Percentiles rank a stretch among this genome's conserved stretches.
phyloP scores from a whole-genome alignment of 2,797 vertebrate species.

The Clamator glandarius region DNA sequence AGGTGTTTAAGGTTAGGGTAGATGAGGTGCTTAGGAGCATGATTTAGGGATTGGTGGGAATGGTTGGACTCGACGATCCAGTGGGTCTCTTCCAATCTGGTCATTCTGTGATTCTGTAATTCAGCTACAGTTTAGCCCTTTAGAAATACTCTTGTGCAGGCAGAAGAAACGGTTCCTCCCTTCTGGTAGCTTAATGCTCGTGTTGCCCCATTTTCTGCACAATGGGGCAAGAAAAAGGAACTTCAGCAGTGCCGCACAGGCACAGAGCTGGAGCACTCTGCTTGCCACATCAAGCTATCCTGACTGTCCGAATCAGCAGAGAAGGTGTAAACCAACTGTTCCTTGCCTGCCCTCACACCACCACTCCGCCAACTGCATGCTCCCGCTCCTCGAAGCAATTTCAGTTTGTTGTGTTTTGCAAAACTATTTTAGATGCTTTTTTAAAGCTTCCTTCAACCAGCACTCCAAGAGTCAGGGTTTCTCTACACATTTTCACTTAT shows the following conservation, averaged over 20 bases:
- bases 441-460: background rate
- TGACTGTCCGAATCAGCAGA: background rate
- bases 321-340: background rate
- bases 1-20: too few relatives aligned
- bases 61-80: too few relatives aligned
- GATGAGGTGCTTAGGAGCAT: too few relatives aligned
- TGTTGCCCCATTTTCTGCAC: accelerated
- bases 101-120: too few relatives aligned
- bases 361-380: accelerated
- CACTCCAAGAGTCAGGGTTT: accelerated
- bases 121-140: background rate
- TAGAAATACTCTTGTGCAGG: background rate
- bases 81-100: too few relatives aligned
- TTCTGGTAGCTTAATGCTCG: background rate
- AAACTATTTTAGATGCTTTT: background rate
- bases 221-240: background rate
- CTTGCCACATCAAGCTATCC: background rate
- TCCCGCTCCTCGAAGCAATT: background rate
- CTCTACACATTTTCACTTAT: background rate
- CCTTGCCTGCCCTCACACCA: background rate
- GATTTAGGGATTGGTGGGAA: too few relatives aligned
- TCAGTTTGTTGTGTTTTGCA: background rate
- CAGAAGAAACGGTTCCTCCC: background rate
- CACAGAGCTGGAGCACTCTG: background rate
- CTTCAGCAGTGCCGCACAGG: accelerated